Conservation (phyloP, 23 tunicate genomes). For the Halocynthia roretzi region DNA sequence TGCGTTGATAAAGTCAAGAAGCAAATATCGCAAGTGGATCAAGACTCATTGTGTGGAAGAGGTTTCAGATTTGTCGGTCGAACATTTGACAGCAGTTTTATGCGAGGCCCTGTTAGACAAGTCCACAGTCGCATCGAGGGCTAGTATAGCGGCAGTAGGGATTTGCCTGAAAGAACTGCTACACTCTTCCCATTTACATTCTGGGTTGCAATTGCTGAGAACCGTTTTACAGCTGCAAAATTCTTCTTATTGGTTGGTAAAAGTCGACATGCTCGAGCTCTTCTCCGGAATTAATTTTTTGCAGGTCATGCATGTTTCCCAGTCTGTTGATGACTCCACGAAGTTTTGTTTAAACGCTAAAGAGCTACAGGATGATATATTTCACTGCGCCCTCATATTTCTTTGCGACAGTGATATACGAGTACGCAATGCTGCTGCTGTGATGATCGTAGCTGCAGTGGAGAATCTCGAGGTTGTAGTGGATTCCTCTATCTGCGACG, state of each 20-base stretch:
- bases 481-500: slow-evolving; percentile 5
- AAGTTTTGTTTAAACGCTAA: neutral
- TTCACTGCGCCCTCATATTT: slow-evolving; percentile 13
- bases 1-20: neutral
- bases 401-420: slow-evolving; percentile 45
- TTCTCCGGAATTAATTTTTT: slow-evolving; percentile 41
- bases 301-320: slow-evolving; percentile 26
- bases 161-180: slow-evolving; percentile 2
- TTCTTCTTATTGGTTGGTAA: slow-evolving; percentile 63
- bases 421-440: slow-evolving; percentile 47
- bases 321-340: neutral
- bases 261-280: slow-evolving; percentile 47
- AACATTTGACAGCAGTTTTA: neutral
- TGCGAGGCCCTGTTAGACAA: slow-evolving; percentile 1
- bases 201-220: slow-evolving; percentile 28
- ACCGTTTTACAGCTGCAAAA: slow-evolving; percentile 11
- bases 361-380: slow-evolving; percentile 11
- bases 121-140: slow-evolving; percentile 5
- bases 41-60: neutral
- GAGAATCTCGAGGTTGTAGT: neutral
- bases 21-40: slow-evolving; percentile 1
- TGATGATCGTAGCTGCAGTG: slow-evolving; percentile 21
- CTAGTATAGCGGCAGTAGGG: slow-evolving; percentile 9
- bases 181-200: slow-evolving; percentile 13
- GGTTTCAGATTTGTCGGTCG: neutral